Conservation (phyloP, 2,888 invertebrate genomes). For the Drosophila engyochracea region DNA sequence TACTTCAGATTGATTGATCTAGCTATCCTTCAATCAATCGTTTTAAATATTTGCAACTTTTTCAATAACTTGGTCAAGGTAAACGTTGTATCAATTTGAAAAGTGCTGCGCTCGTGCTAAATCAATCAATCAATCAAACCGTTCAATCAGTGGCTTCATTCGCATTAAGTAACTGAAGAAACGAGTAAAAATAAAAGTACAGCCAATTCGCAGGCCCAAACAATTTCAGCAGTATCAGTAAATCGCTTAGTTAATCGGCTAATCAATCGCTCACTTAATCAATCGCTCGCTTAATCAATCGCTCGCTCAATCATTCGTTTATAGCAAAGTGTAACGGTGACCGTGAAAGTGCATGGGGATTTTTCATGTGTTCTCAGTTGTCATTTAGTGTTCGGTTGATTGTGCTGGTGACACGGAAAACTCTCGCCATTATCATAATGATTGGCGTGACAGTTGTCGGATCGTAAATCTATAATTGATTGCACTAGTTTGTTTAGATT, state of each 20-base stretch:
- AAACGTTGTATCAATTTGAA: not conserved
- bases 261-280: not conserved
- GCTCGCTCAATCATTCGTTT: not conserved
- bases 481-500: conserved; percentile 43
- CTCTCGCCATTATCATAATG: conserved; percentile 54
- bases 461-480: conserved; percentile 56
- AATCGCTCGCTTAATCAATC: not conserved
- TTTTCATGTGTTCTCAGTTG: not conserved
- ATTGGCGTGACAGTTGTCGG: conserved; percentile 20
- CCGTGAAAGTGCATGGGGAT: conserved; percentile 38
- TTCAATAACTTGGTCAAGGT: not conserved
- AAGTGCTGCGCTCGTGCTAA: not conserved
- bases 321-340: conserved; percentile 14
- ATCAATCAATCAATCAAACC: not conserved
- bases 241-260: not conserved
- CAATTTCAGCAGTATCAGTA: not conserved
- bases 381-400: conserved; percentile 19
- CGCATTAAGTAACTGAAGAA: not conserved
- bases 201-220: not conserved
- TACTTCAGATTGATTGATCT: not conserved
- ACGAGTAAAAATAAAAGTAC: not conserved
- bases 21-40: not conserved
- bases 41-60: not conserved
- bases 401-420: conserved; percentile 57
- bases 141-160: not conserved